Evolutionary conservation across 2,797 vertebrate species (phyloP), one percentile per base, ranked within the genome.

Genomic region (Ficedula albicollis): DNA sequence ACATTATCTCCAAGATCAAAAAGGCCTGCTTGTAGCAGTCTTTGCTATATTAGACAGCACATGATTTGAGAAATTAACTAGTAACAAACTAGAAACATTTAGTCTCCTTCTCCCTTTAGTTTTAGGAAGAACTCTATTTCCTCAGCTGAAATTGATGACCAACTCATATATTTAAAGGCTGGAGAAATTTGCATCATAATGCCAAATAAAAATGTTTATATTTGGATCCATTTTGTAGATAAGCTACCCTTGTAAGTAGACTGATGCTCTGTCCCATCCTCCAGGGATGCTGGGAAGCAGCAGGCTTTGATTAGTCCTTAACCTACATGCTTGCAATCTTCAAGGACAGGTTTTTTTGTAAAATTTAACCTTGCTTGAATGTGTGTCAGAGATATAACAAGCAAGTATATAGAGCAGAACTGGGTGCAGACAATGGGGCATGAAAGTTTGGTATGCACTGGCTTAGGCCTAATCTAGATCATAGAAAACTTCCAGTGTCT

Each of bases 221-320:
- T 93, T 79, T 73, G 11, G 23, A 73, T 76, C 13, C 2, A 34
- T 82, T 92, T 67, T 54, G 29, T 58, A 84, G 77, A 73, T 76
- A 73, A 94, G 55, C 15, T 60, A 44, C 12, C 49, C 25, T 62
- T 74, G 59, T 51, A 89, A 86, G 55, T 12, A 81, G 39, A 27
- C 30, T 36, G 41, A 44, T 54, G 80, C 34, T 19, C 23, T 39
- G 20, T 78, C 39, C 55, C 26, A 38, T 81, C 38, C 58, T 76
- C 30, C 52, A 55, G 91, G 29, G 72, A 72, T 60, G 32, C 2
- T 81, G 68, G 62, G 58, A 88, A 32, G 51, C 5, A 84, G 46
- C 46, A 81, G 46, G 34, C 8, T 64, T 90, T 90, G 38, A 68
- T 91, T 86, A 80, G 29, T 73, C 63, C n/a, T 89, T 83, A 90